Base-by-base conservation (phyloP, 1,140 invertebrate genomes). In the Lordiphosa collinella region DNA sequence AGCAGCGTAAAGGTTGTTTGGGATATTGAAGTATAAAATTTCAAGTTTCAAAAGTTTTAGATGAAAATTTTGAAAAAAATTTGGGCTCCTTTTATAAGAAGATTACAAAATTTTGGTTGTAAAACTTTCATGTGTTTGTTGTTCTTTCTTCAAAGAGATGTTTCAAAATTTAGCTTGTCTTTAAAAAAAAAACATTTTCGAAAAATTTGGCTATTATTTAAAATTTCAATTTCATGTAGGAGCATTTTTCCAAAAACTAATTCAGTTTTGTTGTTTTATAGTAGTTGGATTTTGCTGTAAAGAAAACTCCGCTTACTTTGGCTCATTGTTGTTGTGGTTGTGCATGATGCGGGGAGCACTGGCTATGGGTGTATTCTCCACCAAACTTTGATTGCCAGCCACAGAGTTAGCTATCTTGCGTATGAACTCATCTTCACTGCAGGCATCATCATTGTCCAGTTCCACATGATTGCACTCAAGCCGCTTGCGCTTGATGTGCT, bases 381-480 rank as follows among this genome's bases (percentile, higher is more conserved):
- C 11, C 8, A 48, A 13, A 48, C 31, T 48, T 3, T 47, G 12
- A 46, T 25, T 35, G 10, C 53, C 47, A 11, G 44, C 53, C 13
- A 70, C 76, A 1, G 75, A 46, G 10, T 58, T 88, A 40, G 86
- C 75, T 46, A 88, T 88, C 60, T 88, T 88, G 12, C 78, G 60
- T 37, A 88, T 88, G 12, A 89, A 89, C 50, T 87, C 87, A 53
- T 89, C 87, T 49, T 89, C 87, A 55, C 87, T 89, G 61, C 93
- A 94, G 22, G 92, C 92, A 65, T 94, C 92, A 64, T 94, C 93
- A 47, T 92, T 92, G 84, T 94, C 93, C 32, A 93, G 72, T 84
- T 88, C 79, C 16, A 88, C 62, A 16, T 93, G 93, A 37, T 68
- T 93, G 93, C 50, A 93, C 90, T 93, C 92, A 76, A 93, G 90